Base-by-base conservation (phyloP, 2,888 invertebrate genomes). In the Barypeithes pellucidus region DNA sequence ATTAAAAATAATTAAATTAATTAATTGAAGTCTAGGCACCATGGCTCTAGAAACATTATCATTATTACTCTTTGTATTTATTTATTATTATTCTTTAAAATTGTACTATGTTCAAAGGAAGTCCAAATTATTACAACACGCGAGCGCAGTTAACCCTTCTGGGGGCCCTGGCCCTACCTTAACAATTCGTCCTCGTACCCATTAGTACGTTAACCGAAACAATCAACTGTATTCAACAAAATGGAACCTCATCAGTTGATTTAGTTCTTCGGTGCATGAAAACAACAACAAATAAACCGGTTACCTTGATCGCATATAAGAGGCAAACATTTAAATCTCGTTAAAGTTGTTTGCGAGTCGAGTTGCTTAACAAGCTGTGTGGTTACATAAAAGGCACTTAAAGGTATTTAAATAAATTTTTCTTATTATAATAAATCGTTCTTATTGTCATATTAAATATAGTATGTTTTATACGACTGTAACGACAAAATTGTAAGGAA, bases 271-370 rank as follows among this genome's bases (percentile, higher is more conserved):
- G 47, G 29, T 20, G 36, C 47, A 14, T 52, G 39, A 67, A 59
- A 59, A 57, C 59, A 67, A 41, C 43, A 61, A 69, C 63, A 70
- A 69, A 67, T 43, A 61, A 72, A 72, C 72, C 72, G 72, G 72
- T 72, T 67, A 16, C 36, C 24, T 50, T 59, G 66, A 59, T 60
- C 36, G 54, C 45, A 72, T 67, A 67, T 72, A 72, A 67, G 52
- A 73, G 59, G 69, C 39, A 39, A 69, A 12, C 18, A 69, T 69
- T 73, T 65, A 69, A 69, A 65, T 66, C 69, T 70, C 61, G 61
- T 59, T 60, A 70, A 70, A 66, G 43, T 69, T 63, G 43, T 61
- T 61, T 61, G 24, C 24, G 50, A 68, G 67, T 20, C 22, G 4
- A 50, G 59, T 45, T 50, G 50, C 61, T 52, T 54, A 62, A 62